Evolutionary conservation across 2,888 invertebrate genomes (phyloP).

Genomic region (Agrotis exclamationis): DNA sequence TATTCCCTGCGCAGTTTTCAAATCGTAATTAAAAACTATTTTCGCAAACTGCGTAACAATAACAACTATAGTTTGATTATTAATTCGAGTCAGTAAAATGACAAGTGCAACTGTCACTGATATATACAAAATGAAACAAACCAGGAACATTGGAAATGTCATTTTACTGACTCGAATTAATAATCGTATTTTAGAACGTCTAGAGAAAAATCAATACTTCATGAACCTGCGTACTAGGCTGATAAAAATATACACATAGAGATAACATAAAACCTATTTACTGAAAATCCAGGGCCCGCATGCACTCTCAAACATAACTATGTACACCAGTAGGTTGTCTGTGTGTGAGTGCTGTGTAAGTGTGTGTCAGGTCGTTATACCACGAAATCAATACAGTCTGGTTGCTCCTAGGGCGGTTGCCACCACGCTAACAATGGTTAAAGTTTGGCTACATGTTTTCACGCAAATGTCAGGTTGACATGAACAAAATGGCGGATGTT

Average conservation of each 20-base stretch:
- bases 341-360: constrained; percentile 9
- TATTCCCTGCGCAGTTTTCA: neutral
- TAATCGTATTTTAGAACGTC: constrained; percentile 24
- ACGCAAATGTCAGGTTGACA: constrained; percentile 24
- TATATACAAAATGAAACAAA: too few species aligned
- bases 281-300: constrained; percentile 51
- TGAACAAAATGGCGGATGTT: constrained; percentile 31
- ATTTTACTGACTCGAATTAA: too few species aligned
- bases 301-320: constrained; percentile 41
- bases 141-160: too few species aligned
- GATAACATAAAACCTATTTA: constrained; percentile 46
- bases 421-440: constrained; percentile 49
- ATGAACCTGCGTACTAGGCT: constrained; percentile 41
- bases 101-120: too few species aligned
- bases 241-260: constrained; percentile 40
- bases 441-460: neutral
- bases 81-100: too few species aligned
- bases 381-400: constrained; percentile 74
- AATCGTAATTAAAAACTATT: constrained; percentile 4
- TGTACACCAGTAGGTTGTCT: neutral
- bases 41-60: constrained; percentile 13
- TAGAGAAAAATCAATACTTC: constrained; percentile 49
- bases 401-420: constrained; percentile 54
- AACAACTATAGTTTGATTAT: too few species aligned
- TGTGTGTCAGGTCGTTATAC: constrained; percentile 62